Base-by-base conservation (phyloP, 2,113 vertebrate genomes). In the Scomber japonicus region DNA sequence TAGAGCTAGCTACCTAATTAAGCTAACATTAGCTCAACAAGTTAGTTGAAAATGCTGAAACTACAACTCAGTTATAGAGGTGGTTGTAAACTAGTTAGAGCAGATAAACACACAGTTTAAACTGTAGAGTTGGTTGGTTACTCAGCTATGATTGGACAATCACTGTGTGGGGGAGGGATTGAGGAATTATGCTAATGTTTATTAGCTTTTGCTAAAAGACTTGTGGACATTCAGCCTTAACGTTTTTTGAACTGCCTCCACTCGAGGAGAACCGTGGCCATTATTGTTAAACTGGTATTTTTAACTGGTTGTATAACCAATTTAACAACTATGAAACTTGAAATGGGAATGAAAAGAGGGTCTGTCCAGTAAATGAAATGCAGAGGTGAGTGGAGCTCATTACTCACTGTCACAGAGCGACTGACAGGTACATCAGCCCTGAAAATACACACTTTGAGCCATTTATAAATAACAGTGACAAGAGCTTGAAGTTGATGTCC, bases 341-440 rank as follows among this genome's bases (percentile, higher is more conserved):
- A 73, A 74, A 71, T 83, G 50, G 14, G 16, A 40, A 6, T 30
- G 54, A 68, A 68, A 46, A 13, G 8, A 30, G 4, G 51, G n/a
- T 65, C 45, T 71, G 81, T 72, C 63, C 65, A 76, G 75, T 75
- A 66, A 83, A 85, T 84, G 17, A 86, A 62, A 93, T 19, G 35
- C 76, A 75, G 73, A 85, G 35, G 61, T 81, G 80, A 83, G 74
- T 75, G 83, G 53, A 65, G 75, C 80, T 86, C 83, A 89, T 93
- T 88, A 86, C 57, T 93, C 86, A 89, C 75, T 83, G 91, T 92
- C 87, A 91, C 68, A 10, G 44, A 59, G 7, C 13, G 0, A 88
- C 30, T 86, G 88, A 82, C 89, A 84, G 84, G 45, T 62, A 75
- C 75, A 80, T 78, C 81, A 81, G 59, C 55, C 57, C 35, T 62